These are phyloP conservation scores for Nematopogon swammerdamellus DNA, from an alignment of 2,888 invertebrate genomes.

Conservation along the genomic window DNA sequence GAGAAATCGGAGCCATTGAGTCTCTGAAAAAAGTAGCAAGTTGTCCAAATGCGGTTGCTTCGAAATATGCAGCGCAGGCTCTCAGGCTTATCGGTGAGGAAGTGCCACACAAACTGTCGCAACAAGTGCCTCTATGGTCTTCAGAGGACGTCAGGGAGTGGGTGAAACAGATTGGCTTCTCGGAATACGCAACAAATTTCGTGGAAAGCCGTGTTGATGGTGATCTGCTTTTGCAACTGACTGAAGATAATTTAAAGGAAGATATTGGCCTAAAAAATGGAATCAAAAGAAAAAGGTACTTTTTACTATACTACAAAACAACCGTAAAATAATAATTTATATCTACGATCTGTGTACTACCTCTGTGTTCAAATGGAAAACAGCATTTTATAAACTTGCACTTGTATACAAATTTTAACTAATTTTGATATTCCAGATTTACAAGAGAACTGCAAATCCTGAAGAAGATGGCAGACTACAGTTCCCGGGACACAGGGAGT, in stretches of 20 bases:
- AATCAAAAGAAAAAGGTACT: slow-evolving; percentile 87
- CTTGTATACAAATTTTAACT: no score
- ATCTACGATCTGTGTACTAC: no score
- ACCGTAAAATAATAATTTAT: slow-evolving; percentile 3
- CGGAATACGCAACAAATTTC: slow-evolving; percentile 79
- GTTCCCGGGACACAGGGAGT: slow-evolving; percentile 89
- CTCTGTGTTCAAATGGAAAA: no score
- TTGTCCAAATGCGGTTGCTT: slow-evolving; percentile 96
- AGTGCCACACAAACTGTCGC: slow-evolving; percentile 95
- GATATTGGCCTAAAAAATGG: slow-evolving; percentile 94
- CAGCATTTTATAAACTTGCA: no score
- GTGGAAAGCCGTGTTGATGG: slow-evolving; percentile 93
- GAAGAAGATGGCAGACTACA: slow-evolving; percentile 96
- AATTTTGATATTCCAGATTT: slow-evolving; percentile 58
- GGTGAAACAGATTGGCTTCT: slow-evolving; percentile 97
- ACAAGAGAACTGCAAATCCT: slow-evolving; percentile 88
- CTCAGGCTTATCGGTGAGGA: slow-evolving; percentile 91
- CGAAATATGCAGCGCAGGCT: slow-evolving; percentile 94
- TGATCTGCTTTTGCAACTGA: slow-evolving; percentile 88
- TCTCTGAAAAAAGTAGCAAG: slow-evolving; percentile 95
- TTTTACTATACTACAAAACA: no score
- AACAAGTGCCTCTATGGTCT: slow-evolving; percentile 98
- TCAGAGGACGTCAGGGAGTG: slow-evolving; percentile 95
- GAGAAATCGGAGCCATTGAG: slow-evolving; percentile 93
- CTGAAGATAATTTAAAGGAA: slow-evolving; percentile 86